phyloP scores from a whole-genome alignment of 2,113 vertebrate genomes.

The Meleagris gallopavo region DNA sequence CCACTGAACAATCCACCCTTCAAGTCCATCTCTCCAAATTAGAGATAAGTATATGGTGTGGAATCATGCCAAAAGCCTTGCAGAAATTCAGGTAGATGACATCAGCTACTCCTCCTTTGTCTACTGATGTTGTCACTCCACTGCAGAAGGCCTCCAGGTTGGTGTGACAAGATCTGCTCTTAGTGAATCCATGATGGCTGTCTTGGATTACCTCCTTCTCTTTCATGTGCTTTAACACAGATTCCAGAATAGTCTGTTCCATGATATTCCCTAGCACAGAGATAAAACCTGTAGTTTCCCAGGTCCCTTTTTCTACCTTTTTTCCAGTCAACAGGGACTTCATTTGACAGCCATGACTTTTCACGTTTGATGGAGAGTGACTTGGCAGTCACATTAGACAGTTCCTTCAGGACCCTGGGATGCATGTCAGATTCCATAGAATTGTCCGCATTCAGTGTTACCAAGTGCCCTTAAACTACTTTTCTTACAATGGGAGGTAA shows the following conservation, averaged over 20 bases:
- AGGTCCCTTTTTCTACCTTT: neutral
- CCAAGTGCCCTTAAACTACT: neutral
- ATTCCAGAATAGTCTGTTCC: neutral
- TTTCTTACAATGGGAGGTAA: neutral
- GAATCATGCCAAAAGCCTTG: neutral
- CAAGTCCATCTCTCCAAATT: no score
- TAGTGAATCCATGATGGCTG: neutral
- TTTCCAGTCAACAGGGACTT: neutral
- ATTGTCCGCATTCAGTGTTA: neutral
- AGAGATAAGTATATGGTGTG: neutral
- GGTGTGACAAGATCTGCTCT: neutral
- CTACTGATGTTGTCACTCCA: neutral
- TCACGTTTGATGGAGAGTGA: neutral
- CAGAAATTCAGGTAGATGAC: neutral
- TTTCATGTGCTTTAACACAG: neutral
- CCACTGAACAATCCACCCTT: neutral
- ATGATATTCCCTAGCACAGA: no score
- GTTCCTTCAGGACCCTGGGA: no score
- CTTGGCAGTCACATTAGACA: neutral
- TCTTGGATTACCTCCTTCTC: neutral
- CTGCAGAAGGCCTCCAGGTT: neutral
- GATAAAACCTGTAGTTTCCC: neutral
- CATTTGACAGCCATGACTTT: neutral
- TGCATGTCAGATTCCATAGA: no score
- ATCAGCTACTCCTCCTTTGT: neutral